These are phyloP conservation scores for Anthoscopus minutus DNA, from an alignment of 2,113 vertebrate species.

Conservation along the genomic window DNA sequence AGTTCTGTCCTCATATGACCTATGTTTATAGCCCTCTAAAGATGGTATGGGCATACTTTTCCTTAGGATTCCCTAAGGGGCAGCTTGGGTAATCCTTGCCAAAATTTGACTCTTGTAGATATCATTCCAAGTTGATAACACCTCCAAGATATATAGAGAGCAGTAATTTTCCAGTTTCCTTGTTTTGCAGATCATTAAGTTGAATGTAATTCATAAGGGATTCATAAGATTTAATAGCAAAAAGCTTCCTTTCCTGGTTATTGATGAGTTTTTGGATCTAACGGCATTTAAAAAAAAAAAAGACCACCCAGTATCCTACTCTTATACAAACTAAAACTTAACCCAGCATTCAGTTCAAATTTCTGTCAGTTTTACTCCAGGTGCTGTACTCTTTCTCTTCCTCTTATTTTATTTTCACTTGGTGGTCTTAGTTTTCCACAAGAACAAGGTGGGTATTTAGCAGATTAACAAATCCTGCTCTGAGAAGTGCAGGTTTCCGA, in stretches of 20 bases:
- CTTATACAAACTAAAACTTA: not conserved
- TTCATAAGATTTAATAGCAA: not conserved
- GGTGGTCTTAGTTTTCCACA: not conserved
- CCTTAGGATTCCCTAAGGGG: not conserved
- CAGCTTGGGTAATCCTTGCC: not conserved
- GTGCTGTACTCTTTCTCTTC: not conserved
- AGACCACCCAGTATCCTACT: not conserved
- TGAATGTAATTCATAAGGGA: not conserved
- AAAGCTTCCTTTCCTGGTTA: not conserved
- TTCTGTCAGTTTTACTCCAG: not conserved
- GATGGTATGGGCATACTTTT: not conserved
- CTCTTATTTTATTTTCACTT: not conserved
- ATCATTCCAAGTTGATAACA: not conserved
- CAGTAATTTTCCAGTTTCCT: not conserved
- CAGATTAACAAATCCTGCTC: not conserved
- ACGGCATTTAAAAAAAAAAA: not conserved
- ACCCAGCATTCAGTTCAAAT: not conserved
- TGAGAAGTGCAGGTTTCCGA: not conserved
- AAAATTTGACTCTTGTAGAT: not conserved
- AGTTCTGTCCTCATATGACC: not conserved
- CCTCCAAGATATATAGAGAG: not conserved
- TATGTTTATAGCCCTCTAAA: not conserved
- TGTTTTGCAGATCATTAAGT: not conserved
- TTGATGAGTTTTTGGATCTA: not conserved
- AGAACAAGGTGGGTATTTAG: not conserved